Evolutionary conservation across 2,113 vertebrate species (phyloP), one percentile per base, ranked within the genome.

Genomic region (Neogobius melanostomus): DNA sequence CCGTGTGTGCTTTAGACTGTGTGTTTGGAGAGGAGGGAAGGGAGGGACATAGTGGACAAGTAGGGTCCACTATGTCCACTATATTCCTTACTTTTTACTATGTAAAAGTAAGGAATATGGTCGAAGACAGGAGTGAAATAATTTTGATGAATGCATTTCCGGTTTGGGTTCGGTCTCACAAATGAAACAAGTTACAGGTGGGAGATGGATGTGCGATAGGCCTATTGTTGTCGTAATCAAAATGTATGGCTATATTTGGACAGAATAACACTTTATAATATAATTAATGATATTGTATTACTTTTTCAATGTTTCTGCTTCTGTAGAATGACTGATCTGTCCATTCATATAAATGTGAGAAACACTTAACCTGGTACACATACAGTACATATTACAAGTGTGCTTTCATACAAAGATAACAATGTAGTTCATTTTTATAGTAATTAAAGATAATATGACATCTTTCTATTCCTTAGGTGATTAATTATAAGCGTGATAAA

Each of bases 1-100:
- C 68, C 7, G 0, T 83, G 85, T 84, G 81, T 84, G 75, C 71
- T 71, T 73, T 42, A 66, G 69, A 14, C 44, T 61, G 51, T 11
- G 76, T 77, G 72, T 76, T 81, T 78, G 48, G 67, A 78, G 53
- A 16, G 14, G 45, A 75, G 65, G 69, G 62, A 59, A n/a, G 77
- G 68, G 28, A 36, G 54, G 62, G 69, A 47, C 52, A 2, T 48
- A 14, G 36, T 17, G 48, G 66, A 49, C 79, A 78, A 76, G 81
- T 79, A 75, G 77, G 84, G 84, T n/a, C n/a, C n/a, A n/a, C n/a
- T n/a, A n/a, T n/a, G n/a, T n/a, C n/a, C n/a, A n/a, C n/a, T n/a
- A n/a, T n/a, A n/a, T n/a, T n/a, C n/a, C n/a, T n/a, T n/a, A n/a
- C n/a, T n/a, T n/a, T n/a, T n/a, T 82, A 72, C 54, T 77, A 51